Conservation (phyloP, 1,140 invertebrate species). For the Hypothenemus hampei region DNA sequence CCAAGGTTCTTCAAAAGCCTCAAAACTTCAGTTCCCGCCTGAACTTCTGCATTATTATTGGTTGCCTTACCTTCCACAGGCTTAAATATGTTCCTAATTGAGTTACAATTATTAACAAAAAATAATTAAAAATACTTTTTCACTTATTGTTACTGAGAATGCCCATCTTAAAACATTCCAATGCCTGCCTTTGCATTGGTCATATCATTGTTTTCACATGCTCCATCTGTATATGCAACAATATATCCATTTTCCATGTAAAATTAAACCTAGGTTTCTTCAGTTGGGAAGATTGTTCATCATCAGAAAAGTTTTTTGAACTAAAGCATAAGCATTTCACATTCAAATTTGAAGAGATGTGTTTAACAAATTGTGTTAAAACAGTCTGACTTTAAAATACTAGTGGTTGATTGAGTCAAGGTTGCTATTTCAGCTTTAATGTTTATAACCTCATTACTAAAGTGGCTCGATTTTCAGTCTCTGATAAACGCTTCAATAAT, state of each 20-base stretch:
- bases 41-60: conserved; percentile 97
- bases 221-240: conserved; percentile 85
- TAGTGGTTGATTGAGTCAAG: conserved; percentile 11
- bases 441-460: conserved; percentile 20
- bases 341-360: conserved; percentile 53
- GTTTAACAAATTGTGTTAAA: no score
- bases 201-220: conserved; percentile 76
- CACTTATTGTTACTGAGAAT: conserved; percentile 59
- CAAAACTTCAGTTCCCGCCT: conserved; percentile 82
- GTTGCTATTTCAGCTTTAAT: conserved; percentile 19
- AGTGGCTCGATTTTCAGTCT: conserved; percentile 22
- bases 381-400: no score
- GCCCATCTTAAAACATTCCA: conserved; percentile 84
- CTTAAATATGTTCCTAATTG: conserved; percentile 79
- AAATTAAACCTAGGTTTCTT: not conserved
- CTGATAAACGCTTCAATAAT: conserved; percentile 17
- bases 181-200: conserved; percentile 77
- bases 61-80: conserved; percentile 77
- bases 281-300: not conserved
- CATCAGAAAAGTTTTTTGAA: not conserved
- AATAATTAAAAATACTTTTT: conserved; percentile 18
- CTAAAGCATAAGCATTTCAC: not conserved
- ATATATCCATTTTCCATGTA: conserved; percentile 26
- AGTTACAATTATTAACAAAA: no score
- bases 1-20: conserved; percentile 66